phyloP scores from a whole-genome alignment of 2,797 vertebrate species.

The Lemur catta region DNA sequence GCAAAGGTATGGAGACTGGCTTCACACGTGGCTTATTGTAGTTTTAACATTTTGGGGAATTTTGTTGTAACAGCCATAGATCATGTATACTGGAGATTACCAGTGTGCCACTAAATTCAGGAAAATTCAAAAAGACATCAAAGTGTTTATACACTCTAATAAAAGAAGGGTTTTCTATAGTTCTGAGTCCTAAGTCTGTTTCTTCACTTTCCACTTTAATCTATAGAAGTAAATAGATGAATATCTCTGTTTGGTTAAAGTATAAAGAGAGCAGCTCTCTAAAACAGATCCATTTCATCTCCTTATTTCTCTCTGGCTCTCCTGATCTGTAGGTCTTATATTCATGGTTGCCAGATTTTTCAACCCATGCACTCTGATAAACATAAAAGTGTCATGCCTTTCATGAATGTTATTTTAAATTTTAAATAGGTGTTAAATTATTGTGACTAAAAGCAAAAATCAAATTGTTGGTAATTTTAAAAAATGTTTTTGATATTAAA shows the following conservation, averaged over 20 bases:
- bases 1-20: neutral
- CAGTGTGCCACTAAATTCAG: neutral
- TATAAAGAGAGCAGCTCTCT: neutral
- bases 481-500: neutral
- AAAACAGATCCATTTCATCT: neutral
- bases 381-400: neutral
- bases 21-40: neutral
- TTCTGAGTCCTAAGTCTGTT: neutral
- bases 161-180: neutral
- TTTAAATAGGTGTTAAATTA: neutral
- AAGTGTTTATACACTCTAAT: constrained; percentile 9
- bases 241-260: neutral
- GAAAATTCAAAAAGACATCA: neutral
- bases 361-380: neutral
- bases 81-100: neutral
- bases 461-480: neutral
- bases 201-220: neutral
- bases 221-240: neutral
- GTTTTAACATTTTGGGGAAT: neutral
- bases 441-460: constrained; percentile 18
- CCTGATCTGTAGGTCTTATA: neutral
- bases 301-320: neutral
- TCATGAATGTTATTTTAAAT: neutral
- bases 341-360: neutral
- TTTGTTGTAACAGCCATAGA: neutral